phyloP scores from a whole-genome alignment of 2,113 vertebrate species.

The Eulemur rufifrons region DNA sequence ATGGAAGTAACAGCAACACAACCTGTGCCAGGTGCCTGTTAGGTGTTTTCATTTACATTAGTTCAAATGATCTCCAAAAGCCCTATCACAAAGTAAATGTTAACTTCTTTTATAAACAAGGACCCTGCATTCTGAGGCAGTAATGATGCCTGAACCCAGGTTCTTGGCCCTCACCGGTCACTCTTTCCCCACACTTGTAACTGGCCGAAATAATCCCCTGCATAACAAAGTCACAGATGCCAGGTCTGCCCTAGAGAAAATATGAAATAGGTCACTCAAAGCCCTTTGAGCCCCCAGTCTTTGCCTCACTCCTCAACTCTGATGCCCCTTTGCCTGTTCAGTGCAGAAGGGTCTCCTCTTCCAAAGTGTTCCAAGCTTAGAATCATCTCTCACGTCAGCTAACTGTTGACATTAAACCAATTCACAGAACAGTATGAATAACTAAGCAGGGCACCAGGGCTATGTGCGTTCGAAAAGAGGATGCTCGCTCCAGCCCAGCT shows the following conservation, averaged over 20 bases:
- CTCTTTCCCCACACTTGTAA: not conserved
- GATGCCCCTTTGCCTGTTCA: not conserved
- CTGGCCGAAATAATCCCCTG: too few species aligned
- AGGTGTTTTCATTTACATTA: not conserved
- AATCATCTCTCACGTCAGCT: not conserved
- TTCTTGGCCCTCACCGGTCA: not conserved
- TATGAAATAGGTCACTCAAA: rapidly evolving
- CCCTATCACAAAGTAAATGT: not conserved
- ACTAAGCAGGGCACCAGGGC: not conserved
- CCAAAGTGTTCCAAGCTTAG: not conserved
- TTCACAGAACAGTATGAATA: not conserved
- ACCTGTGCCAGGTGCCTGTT: not conserved
- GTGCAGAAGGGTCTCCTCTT: not conserved
- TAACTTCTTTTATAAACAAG: not conserved
- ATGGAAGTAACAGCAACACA: not conserved
- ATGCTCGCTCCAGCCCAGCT: not conserved
- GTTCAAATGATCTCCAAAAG: not conserved
- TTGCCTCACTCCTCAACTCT: not conserved
- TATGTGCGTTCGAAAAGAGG: not conserved
- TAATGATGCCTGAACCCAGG: not conserved
- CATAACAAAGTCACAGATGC: not conserved
- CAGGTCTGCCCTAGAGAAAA: not conserved
- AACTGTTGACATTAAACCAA: not conserved
- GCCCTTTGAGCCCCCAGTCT: not conserved
- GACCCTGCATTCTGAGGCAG: not conserved